Evolutionary conservation across 2,888 invertebrate genomes (phyloP).

Genomic region (Sylvicola cinctus): DNA sequence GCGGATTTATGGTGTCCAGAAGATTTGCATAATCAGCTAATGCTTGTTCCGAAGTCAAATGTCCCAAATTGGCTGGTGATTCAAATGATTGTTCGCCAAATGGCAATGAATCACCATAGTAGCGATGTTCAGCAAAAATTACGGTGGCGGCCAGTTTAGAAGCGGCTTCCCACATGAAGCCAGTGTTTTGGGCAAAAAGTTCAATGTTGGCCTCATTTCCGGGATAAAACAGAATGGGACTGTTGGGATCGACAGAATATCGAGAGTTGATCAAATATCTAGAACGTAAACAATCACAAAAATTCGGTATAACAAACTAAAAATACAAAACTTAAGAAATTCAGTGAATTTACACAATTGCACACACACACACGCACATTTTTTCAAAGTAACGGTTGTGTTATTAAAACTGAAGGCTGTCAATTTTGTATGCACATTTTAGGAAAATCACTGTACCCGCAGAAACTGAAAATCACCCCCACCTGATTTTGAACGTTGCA

Average conservation of each 20-base stretch:
- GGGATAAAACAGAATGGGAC: conserved; percentile 68
- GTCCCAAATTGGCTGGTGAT: conserved; percentile 49
- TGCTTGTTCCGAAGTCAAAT: conserved; percentile 76
- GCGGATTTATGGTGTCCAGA: conserved; percentile 28
- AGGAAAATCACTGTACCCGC: too few species aligned
- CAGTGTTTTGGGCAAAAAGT: conserved; percentile 75
- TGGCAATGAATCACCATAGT: conserved; percentile 79
- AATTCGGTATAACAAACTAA: too few species aligned
- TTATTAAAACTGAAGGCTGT: too few species aligned
- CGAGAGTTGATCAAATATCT: conserved; percentile 64
- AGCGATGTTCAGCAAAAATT: conserved; percentile 90
- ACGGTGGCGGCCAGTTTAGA: conserved; percentile 55
- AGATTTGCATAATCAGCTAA: conserved; percentile 81
- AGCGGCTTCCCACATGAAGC: conserved; percentile 87
- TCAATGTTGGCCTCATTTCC: conserved; percentile 93
- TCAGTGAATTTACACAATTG: too few species aligned
- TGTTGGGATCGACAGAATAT: conserved; percentile 38
- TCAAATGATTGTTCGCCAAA: conserved; percentile 57
- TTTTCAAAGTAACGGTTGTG: too few species aligned
- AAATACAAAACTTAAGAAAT: too few species aligned
- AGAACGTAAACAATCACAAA: too few species aligned
- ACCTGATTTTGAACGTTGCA: background rate
- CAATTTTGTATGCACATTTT: too few species aligned
- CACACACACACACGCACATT: too few species aligned
- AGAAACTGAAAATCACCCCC: too few species aligned